Percentiles rank a stretch among this genome's conserved stretches.
phyloP scores from a whole-genome alignment of 2,797 vertebrate genomes.

The Mormyrops attenuatus region DNA sequence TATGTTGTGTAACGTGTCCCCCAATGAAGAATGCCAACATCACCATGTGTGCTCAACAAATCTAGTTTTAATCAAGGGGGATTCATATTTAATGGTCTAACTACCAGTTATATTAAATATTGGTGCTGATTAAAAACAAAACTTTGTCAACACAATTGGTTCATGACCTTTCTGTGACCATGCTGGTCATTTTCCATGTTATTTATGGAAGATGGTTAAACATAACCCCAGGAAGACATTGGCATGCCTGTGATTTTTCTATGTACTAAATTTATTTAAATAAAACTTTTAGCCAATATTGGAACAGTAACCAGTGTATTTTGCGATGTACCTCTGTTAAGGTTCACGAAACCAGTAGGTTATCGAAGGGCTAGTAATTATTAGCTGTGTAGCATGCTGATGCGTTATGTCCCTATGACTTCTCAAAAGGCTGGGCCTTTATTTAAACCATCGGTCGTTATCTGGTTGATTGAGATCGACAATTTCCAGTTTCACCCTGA shows the following conservation, averaged over 20 bases:
- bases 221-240: not conserved
- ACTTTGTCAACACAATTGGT: not conserved
- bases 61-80: not conserved
- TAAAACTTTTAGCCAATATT: not conserved
- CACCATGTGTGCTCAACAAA: not conserved
- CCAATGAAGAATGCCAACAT: not conserved
- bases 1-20: not conserved
- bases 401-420: not conserved
- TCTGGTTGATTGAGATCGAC: no score
- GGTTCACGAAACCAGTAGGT: not conserved
- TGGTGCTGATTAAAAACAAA: conserved; percentile 1
- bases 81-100: not conserved
- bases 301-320: not conserved
- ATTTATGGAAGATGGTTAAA: not conserved
- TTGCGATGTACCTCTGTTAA: not conserved
- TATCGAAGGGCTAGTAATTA: not conserved
- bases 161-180: not conserved
- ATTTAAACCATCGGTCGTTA: not conserved
- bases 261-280: not conserved
- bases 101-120: not conserved
- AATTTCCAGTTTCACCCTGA: not conserved
- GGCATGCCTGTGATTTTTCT: not conserved
- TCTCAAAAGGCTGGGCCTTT: not conserved
- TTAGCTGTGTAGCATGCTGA: not conserved
- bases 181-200: not conserved